phyloP scores from a whole-genome alignment of 2,888 invertebrate species.

The Hymenopus coronatus region DNA sequence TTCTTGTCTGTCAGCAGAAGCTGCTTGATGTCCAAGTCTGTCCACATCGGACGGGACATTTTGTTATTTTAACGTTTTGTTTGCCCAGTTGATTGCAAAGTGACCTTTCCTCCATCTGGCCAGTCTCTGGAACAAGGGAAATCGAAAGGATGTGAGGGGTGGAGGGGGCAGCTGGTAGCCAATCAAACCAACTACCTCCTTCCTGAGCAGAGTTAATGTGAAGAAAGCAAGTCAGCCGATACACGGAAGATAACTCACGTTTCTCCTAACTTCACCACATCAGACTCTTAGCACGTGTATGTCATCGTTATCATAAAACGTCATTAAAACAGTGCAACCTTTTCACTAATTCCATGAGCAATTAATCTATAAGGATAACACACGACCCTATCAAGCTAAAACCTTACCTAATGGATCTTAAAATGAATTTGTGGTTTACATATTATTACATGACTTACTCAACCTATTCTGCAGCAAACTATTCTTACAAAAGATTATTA shows the following conservation, averaged over 20 bases:
- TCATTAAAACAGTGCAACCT: too few species aligned
- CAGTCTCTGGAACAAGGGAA: neutral
- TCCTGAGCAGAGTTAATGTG: neutral
- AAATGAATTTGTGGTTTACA: too few species aligned
- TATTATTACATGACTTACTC: too few species aligned
- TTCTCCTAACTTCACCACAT: neutral
- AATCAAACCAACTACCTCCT: neutral
- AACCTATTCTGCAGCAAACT: too few species aligned
- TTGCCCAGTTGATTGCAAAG: slow-evolving; percentile 30
- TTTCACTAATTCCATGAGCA: too few species aligned
- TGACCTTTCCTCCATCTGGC: slow-evolving; percentile 14
- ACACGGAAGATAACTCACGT: neutral
- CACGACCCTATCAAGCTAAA: too few species aligned
- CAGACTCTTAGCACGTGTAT: too few species aligned
- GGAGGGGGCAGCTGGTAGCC: too few species aligned
- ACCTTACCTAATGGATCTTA: too few species aligned
- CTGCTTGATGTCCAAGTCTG: neutral
- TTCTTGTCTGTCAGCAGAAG: neutral
- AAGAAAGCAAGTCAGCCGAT: neutral
- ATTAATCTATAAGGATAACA: too few species aligned
- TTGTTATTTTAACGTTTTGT: slow-evolving; percentile 31
- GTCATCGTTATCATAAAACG: too few species aligned
- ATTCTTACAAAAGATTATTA: too few species aligned
- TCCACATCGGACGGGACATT: slow-evolving; percentile 16
- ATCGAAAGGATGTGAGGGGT: neutral